Conservation (phyloP, 2,888 invertebrate genomes). For the Cephus nigrinus region DNA sequence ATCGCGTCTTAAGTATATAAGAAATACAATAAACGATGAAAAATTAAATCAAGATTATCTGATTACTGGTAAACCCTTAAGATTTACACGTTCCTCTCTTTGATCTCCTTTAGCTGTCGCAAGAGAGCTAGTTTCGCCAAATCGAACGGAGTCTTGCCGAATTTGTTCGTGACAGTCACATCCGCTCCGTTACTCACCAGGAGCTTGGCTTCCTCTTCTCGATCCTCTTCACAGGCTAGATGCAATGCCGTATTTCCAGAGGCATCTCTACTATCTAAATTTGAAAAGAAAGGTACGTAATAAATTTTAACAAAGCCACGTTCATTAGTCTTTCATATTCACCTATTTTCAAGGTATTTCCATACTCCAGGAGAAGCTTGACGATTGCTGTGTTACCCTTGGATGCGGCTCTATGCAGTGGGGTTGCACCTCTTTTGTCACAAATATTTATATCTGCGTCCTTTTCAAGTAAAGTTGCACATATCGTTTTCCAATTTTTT, state of each 20-base stretch:
- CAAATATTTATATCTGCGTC: conserved; percentile 77
- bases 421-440: conserved; percentile 78
- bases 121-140: conserved; percentile 54
- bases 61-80: conserved; percentile 1
- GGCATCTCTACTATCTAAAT: conserved; percentile 71
- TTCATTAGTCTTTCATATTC: background rate
- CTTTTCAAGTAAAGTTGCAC: conserved; percentile 73
- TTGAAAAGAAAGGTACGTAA: background rate
- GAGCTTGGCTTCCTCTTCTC: conserved; percentile 75
- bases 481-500: conserved; percentile 81
- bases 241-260: conserved; percentile 85
- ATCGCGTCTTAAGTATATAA: conserved; percentile 50
- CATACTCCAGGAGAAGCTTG: conserved; percentile 73
- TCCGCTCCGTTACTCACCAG: conserved; percentile 76
- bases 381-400: conserved; percentile 78
- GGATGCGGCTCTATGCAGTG: conserved; percentile 84
- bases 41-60: conserved; percentile 25
- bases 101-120: conserved; percentile 39
- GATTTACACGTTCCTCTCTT: conserved; percentile 17
- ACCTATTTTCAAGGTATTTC: conserved; percentile 68
- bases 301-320: background rate
- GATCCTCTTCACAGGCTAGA: conserved; percentile 84
- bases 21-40: conserved; percentile 47
- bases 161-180: conserved; percentile 73
- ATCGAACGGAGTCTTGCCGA: conserved; percentile 76